A percentile compares a stretch with the other conserved stretches of the same genome.
phyloP scores from a whole-genome alignment of 2,797 vertebrate genomes.

The Chelonia mydas region DNA sequence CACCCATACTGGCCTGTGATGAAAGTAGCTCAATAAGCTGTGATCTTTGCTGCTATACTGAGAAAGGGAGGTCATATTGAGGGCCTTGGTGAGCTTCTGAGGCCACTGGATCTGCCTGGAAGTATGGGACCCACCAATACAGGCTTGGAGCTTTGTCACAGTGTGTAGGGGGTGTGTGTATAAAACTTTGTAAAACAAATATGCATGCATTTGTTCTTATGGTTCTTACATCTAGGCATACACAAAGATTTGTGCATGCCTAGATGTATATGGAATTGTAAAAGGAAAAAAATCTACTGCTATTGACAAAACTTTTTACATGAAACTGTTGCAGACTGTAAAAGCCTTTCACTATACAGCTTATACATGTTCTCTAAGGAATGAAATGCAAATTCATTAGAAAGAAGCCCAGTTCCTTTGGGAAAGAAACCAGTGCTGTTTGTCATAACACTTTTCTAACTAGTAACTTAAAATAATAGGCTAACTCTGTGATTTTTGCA shows the following conservation, averaged over 20 bases:
- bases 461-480: neutral
- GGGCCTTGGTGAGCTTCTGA: no score
- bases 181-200: neutral
- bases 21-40: no score
- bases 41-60: no score
- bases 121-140: no score
- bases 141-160: neutral
- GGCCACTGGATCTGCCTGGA: no score
- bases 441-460: neutral
- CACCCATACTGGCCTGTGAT: no score
- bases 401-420: neutral
- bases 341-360: neutral
- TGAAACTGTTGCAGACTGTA: neutral
- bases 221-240: neutral
- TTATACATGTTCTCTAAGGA: neutral
- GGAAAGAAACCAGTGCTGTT: neutral
- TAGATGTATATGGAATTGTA: neutral
- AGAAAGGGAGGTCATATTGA: no score
- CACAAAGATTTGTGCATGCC: neutral
- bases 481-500: rapidly evolving
- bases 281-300: neutral
- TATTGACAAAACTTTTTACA: neutral
- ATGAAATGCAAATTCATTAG: neutral
- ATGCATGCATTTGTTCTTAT: neutral
- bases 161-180: neutral